phyloP scores from a whole-genome alignment of 2,888 invertebrate genomes.

The Heteromyza rotundicornis region DNA sequence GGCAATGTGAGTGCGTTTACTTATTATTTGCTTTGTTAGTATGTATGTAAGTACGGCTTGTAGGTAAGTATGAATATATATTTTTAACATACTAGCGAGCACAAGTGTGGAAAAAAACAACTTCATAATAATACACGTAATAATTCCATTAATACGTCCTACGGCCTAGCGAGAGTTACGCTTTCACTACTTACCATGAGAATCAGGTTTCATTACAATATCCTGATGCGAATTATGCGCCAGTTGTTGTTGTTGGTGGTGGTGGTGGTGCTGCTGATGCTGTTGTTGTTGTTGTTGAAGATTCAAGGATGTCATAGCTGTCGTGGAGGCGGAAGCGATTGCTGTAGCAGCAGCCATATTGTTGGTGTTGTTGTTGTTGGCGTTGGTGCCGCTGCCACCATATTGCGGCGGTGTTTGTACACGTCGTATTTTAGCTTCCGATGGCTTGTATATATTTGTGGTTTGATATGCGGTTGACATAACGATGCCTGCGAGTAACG shows the following conservation, averaged over 20 bases:
- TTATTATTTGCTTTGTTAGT: no score
- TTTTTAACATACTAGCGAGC: background rate
- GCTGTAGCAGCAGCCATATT: slow-evolving; percentile 24
- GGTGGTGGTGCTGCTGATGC: slow-evolving; percentile 37
- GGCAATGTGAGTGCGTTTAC: no score
- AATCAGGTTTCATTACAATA: slow-evolving; percentile 51
- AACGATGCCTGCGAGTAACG: slow-evolving; percentile 34
- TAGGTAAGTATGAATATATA: no score
- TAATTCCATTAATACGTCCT: slow-evolving; percentile 14
- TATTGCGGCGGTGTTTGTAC: slow-evolving; percentile 51
- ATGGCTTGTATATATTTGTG: slow-evolving; percentile 57
- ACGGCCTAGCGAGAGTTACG: no score
- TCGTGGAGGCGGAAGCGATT: slow-evolving; percentile 26
- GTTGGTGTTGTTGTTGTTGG: slow-evolving; percentile 14
- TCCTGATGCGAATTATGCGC: slow-evolving; percentile 27
- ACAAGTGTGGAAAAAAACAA: background rate
- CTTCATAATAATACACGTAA: background rate
- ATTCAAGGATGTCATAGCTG: slow-evolving; percentile 30
- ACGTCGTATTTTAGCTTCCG: slow-evolving; percentile 60
- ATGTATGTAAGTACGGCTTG: no score
- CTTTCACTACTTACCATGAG: slow-evolving; percentile 50
- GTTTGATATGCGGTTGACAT: slow-evolving; percentile 52
- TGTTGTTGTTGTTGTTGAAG: slow-evolving; percentile 29
- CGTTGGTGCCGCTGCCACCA: slow-evolving; percentile 10
- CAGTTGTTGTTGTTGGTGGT: slow-evolving; percentile 24